phyloP scores from a whole-genome alignment of 2,888 invertebrate species.

The Stomorhina lunata region DNA sequence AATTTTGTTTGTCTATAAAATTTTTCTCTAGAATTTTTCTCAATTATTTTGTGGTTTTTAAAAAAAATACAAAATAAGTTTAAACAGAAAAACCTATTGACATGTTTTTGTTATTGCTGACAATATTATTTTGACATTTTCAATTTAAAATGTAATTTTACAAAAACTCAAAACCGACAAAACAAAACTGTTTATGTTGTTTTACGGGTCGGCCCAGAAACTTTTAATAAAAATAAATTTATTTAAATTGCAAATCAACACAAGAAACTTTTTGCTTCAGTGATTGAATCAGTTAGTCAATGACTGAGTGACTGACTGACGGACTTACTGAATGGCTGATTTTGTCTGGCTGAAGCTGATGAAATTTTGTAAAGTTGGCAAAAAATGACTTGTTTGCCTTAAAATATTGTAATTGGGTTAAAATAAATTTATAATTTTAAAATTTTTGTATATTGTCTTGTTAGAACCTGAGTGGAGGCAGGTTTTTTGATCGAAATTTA shows the following conservation, averaged over 20 bases:
- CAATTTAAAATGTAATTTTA: conserved; percentile 39
- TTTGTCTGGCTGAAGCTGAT: background rate
- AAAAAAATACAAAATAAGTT: too few relatives aligned
- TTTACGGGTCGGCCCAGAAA: too few relatives aligned
- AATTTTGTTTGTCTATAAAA: too few relatives aligned
- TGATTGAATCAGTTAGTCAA: background rate
- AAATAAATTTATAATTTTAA: background rate
- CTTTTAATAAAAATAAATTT: too few relatives aligned
- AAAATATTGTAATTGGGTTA: background rate
- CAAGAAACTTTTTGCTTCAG: background rate
- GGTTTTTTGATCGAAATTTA: too few relatives aligned
- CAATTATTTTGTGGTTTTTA: background rate
- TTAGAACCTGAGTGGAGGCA: too few relatives aligned
- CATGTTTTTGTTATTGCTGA: conserved; percentile 31
- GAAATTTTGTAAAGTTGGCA: too few relatives aligned
- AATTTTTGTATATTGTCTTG: background rate
- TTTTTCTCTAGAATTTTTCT: background rate
- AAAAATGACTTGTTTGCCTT: background rate
- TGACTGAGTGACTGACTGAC: background rate
- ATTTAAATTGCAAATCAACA: background rate
- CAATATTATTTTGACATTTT: conserved; percentile 45
- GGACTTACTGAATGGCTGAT: background rate
- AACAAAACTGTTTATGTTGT: background rate
- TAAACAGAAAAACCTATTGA: conserved; percentile 9
- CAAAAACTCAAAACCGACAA: background rate